Conservation (phyloP, 2,888 invertebrate genomes). For the Malthinus seriepunctatus region DNA sequence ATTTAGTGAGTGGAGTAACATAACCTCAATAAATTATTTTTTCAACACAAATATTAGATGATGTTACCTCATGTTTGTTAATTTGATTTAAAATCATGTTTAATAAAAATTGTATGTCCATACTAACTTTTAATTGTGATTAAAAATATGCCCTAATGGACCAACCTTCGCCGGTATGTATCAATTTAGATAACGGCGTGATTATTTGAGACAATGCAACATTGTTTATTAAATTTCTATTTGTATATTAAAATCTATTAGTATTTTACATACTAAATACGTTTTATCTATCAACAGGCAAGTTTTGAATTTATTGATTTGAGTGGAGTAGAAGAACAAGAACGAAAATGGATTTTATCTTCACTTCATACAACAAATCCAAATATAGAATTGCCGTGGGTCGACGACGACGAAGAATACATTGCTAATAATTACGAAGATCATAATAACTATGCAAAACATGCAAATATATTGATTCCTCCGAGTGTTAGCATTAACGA, state of each 20-base stretch:
- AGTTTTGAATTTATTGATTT: constrained; percentile 71
- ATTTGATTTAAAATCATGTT: too few species aligned
- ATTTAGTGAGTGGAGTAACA: too few species aligned
- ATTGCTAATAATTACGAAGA: not conserved
- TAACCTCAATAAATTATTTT: too few species aligned
- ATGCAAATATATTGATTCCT: not conserved
- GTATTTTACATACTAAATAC: not conserved
- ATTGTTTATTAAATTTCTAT: too few species aligned
- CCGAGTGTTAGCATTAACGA: not conserved
- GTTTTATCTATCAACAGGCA: not conserved
- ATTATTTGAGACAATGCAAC: too few species aligned
- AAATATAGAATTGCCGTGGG: constrained; percentile 53
- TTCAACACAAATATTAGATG: too few species aligned
- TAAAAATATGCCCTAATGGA: constrained; percentile 1
- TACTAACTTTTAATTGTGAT: too few species aligned
- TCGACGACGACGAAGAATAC: constrained; percentile 8
- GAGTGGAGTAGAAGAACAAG: constrained; percentile 71
- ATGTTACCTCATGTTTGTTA: too few species aligned
- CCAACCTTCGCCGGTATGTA: too few species aligned
- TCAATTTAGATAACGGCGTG: too few species aligned
- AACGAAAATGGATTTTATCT: constrained; percentile 65
- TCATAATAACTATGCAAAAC: not conserved
- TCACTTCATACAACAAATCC: constrained; percentile 59
- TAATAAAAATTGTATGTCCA: too few species aligned
- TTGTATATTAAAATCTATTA: too few species aligned